phyloP scores from a whole-genome alignment of 2,888 invertebrate species.

The Hoplodrina ambigua region DNA sequence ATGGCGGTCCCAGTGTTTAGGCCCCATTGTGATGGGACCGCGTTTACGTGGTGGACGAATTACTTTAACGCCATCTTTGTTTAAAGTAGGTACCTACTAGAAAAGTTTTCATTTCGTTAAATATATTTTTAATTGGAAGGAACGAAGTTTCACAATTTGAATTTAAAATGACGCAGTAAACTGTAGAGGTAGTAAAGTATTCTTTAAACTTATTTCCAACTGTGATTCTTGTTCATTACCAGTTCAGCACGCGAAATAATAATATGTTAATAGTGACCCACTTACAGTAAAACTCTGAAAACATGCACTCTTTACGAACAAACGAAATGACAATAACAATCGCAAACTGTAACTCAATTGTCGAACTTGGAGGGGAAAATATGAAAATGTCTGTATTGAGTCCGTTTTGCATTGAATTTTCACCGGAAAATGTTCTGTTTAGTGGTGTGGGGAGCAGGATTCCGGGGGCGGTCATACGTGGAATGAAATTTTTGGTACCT shows the following conservation, averaged over 20 bases:
- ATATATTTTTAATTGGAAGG: background rate
- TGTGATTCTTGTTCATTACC: constrained; percentile 28
- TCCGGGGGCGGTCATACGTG: constrained; percentile 55
- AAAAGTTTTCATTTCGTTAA: constrained; percentile 13
- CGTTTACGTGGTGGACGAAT: constrained; percentile 12
- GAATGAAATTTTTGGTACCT: constrained; percentile 58
- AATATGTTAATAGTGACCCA: constrained; percentile 52
- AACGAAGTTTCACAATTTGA: constrained; percentile 4
- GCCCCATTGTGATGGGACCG: constrained; percentile 24
- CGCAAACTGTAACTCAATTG: constrained; percentile 39
- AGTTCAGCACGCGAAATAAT: constrained; percentile 36
- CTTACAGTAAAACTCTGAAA: constrained; percentile 44
- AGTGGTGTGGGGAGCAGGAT: constrained; percentile 30
- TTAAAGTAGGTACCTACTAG: background rate
- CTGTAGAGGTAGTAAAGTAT: background rate
- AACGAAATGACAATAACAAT: constrained; percentile 49
- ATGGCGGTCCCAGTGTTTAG: constrained; percentile 57
- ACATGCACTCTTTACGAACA: constrained; percentile 41
- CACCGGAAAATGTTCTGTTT: constrained; percentile 29
- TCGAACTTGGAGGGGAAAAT: constrained; percentile 50
- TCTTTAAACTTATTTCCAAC: constrained; percentile 10
- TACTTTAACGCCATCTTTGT: constrained; percentile 14
- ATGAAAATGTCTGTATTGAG: constrained; percentile 40
- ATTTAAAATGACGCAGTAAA: constrained; percentile 12
- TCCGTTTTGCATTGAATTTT: constrained; percentile 54